Percentiles rank a stretch among this genome's conserved stretches.
phyloP scores from a whole-genome alignment of 2,888 invertebrate genomes.

The Drosophila paranaensis region DNA sequence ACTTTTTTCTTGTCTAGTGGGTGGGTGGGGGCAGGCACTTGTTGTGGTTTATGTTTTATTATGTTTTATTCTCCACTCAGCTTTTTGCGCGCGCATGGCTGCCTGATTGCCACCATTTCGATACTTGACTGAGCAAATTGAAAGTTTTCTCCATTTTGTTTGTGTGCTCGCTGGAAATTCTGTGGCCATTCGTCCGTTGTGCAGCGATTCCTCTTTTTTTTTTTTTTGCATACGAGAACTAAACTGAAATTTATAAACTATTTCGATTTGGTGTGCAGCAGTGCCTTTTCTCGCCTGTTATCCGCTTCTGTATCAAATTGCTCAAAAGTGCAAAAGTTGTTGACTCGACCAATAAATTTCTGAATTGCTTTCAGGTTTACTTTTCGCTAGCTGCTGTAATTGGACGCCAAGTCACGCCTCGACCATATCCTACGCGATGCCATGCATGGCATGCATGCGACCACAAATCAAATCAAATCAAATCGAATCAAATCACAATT shows the following conservation, averaged over 20 bases:
- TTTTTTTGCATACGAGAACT: constrained; percentile 35
- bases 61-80: constrained; percentile 55
- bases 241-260: constrained; percentile 48
- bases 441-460: constrained; percentile 6
- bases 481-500: constrained; percentile 2
- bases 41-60: constrained; percentile 63
- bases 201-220: constrained; percentile 14
- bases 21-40: constrained; percentile 22
- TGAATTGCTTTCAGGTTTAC: constrained; percentile 24
- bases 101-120: constrained; percentile 59
- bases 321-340: constrained; percentile 62
- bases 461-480: constrained; percentile 1
- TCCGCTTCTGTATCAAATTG: constrained; percentile 50
- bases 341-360: constrained; percentile 53
- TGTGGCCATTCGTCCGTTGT: constrained; percentile 45
- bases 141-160: constrained; percentile 64
- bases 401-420: constrained; percentile 39
- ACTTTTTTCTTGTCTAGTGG: constrained; percentile 22
- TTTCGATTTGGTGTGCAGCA: constrained; percentile 38
- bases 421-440: not conserved
- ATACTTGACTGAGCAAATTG: constrained; percentile 65
- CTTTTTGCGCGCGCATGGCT: constrained; percentile 32
- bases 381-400: constrained; percentile 40
- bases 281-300: constrained; percentile 25
- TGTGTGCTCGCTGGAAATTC: constrained; percentile 26